Evolutionary conservation across 2,888 invertebrate genomes (phyloP), one percentile per base, ranked within the genome.

Genomic region (Tillus elongatus): DNA sequence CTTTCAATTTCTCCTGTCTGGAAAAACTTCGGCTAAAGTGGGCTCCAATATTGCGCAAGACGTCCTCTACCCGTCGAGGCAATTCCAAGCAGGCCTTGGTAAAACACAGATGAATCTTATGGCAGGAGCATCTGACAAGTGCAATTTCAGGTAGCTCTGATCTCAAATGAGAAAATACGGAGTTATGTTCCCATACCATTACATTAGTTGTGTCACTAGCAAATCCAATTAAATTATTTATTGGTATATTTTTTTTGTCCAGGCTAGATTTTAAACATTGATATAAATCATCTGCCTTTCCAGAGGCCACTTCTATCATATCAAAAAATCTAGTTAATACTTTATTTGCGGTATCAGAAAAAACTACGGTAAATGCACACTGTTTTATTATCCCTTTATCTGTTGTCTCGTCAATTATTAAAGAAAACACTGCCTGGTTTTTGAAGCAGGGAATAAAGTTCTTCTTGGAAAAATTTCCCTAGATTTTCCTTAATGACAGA

Each of bases 41-140:
- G 11, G 41, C 28, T 9, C 47, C 49, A 33, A 55, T 30, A 45
- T 50, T 56, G 27, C 54, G 36, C n/a, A 51, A 43, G 15, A 47
- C 30, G 37, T 46, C 44, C 33, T 44, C 46, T 10, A 46, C 41
- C 8, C 36, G 33, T 26, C 33, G 28, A 2, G 58, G 58, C 13
- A 60, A 38, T 45, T 55, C 51, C 1, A 55, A 41, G 39, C 54
- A 58, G 13, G 57, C 56, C 42, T 57, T 45, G 3, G 44, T 47
- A 33, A 51, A 38, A 27, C 46, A 42, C 28, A 59, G 40, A 41
- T 54, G 47, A 11, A 54, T 52, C 47, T 53, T 47, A 38, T 58
- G 58, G 37, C 57, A 57, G 12, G 49, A 50, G 37, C 57, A 60
- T 42, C 56, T 57, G 10, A 58, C 35, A 15, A 36, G 42, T 4